Percentiles rank a stretch among this genome's conserved stretches.
phyloP scores from a whole-genome alignment of 2,797 vertebrate species.

The Diglossa cyanea region DNA sequence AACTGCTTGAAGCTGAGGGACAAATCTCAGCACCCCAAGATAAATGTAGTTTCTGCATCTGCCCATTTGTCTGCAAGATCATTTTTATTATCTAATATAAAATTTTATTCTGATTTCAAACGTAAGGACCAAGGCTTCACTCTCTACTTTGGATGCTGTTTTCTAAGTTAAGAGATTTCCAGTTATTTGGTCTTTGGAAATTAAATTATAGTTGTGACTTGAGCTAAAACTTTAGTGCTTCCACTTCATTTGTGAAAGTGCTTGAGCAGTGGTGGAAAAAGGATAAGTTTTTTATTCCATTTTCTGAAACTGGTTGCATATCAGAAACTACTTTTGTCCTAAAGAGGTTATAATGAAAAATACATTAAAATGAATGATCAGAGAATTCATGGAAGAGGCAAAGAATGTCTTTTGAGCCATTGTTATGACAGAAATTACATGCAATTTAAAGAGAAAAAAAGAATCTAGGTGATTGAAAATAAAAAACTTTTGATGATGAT shows the following conservation, averaged over 20 bases:
- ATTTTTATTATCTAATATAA: neutral
- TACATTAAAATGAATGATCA: neutral
- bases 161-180: neutral
- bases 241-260: neutral
- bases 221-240: neutral
- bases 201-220: neutral
- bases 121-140: neutral
- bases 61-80: neutral
- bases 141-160: neutral
- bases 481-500: fast-evolving
- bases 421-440: neutral
- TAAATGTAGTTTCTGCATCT: neutral
- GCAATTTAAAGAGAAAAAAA: neutral
- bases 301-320: neutral
- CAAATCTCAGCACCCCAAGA: neutral
- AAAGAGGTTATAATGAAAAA: neutral
- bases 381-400: neutral
- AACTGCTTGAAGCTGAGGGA: neutral
- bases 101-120: neutral
- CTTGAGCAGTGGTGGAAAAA: neutral
- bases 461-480: neutral
- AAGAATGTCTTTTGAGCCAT: neutral
- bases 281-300: neutral
- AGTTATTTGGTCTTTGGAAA: neutral
- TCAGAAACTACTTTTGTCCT: neutral